phyloP scores from a whole-genome alignment of 2,113 vertebrate genomes.

The Pandion haliaetus region DNA sequence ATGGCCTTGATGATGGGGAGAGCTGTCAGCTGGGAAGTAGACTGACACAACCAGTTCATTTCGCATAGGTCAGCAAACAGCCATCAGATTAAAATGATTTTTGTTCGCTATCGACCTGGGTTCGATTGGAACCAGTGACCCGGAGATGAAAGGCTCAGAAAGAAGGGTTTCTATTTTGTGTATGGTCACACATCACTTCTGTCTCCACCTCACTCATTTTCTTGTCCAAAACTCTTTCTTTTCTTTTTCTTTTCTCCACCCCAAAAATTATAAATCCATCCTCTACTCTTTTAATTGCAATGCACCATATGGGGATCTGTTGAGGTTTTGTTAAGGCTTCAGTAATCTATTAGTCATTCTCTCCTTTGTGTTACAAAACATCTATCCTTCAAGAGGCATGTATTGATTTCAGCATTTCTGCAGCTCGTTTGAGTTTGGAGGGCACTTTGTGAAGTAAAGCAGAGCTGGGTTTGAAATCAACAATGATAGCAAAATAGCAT shows the following conservation, averaged over 20 bases:
- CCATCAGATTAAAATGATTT: slow-evolving; percentile 73
- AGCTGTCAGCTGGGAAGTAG: slow-evolving; percentile 66
- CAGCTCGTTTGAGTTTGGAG: slow-evolving; percentile 39
- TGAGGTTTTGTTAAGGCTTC: slow-evolving; percentile 64
- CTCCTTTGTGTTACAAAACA: slow-evolving; percentile 59
- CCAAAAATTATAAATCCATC: slow-evolving; percentile 67
- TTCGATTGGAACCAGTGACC: slow-evolving; percentile 67
- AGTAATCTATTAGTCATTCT: slow-evolving; percentile 57
- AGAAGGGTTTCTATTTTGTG: slow-evolving; percentile 62
- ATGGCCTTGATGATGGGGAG: slow-evolving; percentile 48
- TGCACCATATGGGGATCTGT: slow-evolving; percentile 69
- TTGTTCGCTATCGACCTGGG: slow-evolving; percentile 64
- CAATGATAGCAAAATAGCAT: background rate
- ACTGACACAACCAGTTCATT: slow-evolving; percentile 67
- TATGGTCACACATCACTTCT: slow-evolving; percentile 68
- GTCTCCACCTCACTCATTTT: slow-evolving; percentile 63
- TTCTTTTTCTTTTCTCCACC: slow-evolving; percentile 9
- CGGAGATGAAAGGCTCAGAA: slow-evolving; percentile 70
- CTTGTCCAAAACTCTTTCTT: slow-evolving; percentile 48
- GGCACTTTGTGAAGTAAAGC: slow-evolving; percentile 38
- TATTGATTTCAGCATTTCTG: slow-evolving; percentile 65
- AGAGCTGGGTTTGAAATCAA: slow-evolving; percentile 11
- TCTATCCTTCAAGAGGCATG: slow-evolving; percentile 52
- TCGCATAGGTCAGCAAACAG: slow-evolving; percentile 72
- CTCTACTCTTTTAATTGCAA: slow-evolving; percentile 61